Base-by-base conservation (phyloP, 2,113 vertebrate genomes). In the Thamnaconus septentrionalis region DNA sequence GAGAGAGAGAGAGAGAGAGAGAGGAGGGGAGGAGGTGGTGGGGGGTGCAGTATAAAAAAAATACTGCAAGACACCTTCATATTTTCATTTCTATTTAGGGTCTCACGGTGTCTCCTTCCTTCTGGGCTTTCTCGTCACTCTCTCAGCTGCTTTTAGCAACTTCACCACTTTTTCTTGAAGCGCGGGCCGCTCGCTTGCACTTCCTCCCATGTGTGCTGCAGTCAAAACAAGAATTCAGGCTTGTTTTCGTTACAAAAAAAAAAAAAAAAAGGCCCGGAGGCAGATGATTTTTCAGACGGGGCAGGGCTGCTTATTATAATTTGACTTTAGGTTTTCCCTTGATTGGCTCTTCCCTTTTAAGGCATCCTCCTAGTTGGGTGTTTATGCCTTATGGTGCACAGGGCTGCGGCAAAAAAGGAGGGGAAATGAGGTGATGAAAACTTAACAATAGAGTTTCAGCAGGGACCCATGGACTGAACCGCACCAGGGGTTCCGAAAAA, bases 51-150 rank as follows among this genome's bases (percentile, higher is more conserved):
- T 18, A 47, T 59, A 47, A 67, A 74, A 79, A 75, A 74, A 79
- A 75, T 62, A 60, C 49, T 42, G 41, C 39, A 48, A 80, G 79
- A 80, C 67, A 81, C 76, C 64, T 83, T 68, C 41, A 56, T 76
- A 71, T 72, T 84, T 86, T 75, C 55, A 71, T 79, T 80, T 81
- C 55, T 62, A 83, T 66, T 67, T 75, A 63, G 73, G 4, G 8
- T 76, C 46, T 70, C 61, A 50, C 46, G 1, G 4, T 18, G n/a
- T 71, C 12, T 68, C 56, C 57, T 48, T 7, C 47, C 68, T 59
- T 61, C 9, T 66, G 68, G 51, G 61, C 12, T 70, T 75, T 55
- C 44, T 46, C 39, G 60, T 59, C 61, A 53, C 44, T 69, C 58
- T 59, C 57, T n/a, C n/a, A 11, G 9, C 53, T 41, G 7, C 39